phyloP scores from a whole-genome alignment of 2,113 vertebrate genomes.

The Podarcis raffonei region DNA sequence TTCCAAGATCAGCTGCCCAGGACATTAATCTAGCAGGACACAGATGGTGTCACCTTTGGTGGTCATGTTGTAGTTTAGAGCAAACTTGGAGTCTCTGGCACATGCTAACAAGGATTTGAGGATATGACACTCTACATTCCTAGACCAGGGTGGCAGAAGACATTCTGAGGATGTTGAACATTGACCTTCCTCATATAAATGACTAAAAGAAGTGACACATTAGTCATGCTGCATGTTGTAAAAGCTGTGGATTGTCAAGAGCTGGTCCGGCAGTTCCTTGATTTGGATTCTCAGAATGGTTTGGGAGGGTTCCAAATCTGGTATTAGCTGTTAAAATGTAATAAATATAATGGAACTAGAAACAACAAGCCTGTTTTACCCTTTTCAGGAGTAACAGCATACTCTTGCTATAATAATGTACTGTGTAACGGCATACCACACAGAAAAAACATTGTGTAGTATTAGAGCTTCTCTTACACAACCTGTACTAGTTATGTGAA shows the following conservation, averaged over 20 bases:
- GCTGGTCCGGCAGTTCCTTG: neutral
- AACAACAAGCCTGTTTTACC: neutral
- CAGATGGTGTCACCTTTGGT: constrained; percentile 62
- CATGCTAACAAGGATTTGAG: constrained; percentile 55
- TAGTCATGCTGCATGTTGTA: neutral
- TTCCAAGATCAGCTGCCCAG: constrained; percentile 63
- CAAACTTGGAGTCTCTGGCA: constrained; percentile 19
- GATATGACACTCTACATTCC: constrained; percentile 41
- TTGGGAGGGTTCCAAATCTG: constrained; percentile 20
- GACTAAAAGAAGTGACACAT: constrained; percentile 26
- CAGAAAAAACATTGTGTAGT: neutral
- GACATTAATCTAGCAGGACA: constrained; percentile 41
- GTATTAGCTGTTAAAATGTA: neutral
- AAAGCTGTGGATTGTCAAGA: constrained; percentile 11
- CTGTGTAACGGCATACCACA: neutral
- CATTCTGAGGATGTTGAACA: constrained; percentile 9
- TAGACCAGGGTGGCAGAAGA: constrained; percentile 18
- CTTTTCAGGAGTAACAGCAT: neutral
- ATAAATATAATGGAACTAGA: neutral
- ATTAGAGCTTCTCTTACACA: neutral
- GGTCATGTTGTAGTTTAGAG: constrained; percentile 23
- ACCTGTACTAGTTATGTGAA: constrained; percentile 4
- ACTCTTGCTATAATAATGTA: neutral
- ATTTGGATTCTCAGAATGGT: neutral
- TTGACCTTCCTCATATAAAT: constrained; percentile 28